These are phyloP conservation scores for Chondrilla cf. caribensis DNA, from an alignment of 37 sponge, comb jelly and placozoan species.

Conservation along the genomic window DNA sequence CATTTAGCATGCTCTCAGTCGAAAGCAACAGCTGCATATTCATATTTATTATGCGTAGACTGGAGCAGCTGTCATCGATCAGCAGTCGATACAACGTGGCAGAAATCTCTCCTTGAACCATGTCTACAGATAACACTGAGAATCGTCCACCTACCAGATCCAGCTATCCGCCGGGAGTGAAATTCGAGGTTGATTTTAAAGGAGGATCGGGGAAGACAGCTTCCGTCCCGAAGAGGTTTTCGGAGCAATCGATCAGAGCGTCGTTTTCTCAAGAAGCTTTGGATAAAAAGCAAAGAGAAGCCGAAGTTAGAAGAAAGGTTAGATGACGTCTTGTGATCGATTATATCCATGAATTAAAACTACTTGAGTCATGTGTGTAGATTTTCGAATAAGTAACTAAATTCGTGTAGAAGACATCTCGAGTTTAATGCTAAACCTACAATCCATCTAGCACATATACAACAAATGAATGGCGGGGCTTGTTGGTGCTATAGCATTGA, in stretches of 20 bases:
- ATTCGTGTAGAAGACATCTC: too few relatives aligned
- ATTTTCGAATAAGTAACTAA: too few relatives aligned
- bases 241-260: conserved; percentile 19
- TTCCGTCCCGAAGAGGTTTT: conserved; percentile 33
- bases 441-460: too few relatives aligned
- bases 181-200: conserved; percentile 4
- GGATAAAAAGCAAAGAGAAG: conserved; percentile 18
- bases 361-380: too few relatives aligned
- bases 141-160: conserved; percentile 13
- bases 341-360: too few relatives aligned
- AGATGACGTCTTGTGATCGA: too few relatives aligned
- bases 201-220: not conserved
- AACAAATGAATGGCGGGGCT: too few relatives aligned
- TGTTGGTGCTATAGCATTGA: too few relatives aligned
- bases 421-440: too few relatives aligned
- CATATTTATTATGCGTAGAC: not conserved
- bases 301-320: conserved; percentile 36
- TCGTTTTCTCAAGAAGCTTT: not conserved
- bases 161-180: conserved; percentile 10
- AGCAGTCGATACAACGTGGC: not conserved
- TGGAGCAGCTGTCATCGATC: not conserved
- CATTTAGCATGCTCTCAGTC: too few relatives aligned
- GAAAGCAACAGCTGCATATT: too few relatives aligned
- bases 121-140: conserved; percentile 1
- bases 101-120: not conserved